These are phyloP conservation scores for Mystacornis crossleyi DNA, from an alignment of 2,113 vertebrate species.

Conservation along the genomic window DNA sequence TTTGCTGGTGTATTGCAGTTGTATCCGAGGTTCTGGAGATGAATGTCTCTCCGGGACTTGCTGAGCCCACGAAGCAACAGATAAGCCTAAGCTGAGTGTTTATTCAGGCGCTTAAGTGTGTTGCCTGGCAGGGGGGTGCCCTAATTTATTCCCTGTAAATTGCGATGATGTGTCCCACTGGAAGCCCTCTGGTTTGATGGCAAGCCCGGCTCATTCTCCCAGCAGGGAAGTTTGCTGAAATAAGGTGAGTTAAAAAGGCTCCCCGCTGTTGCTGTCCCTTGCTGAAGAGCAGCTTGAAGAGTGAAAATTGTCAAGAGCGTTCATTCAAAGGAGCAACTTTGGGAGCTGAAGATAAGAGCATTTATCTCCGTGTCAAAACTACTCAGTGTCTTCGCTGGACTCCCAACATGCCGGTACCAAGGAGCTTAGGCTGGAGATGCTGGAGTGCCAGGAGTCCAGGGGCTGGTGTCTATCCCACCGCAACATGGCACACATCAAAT, in stretches of 20 bases:
- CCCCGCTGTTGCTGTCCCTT: neutral
- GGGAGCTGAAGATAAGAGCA: slow-evolving; percentile 31
- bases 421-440: neutral
- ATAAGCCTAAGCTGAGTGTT: neutral
- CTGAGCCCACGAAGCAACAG: neutral
- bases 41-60: neutral
- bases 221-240: neutral
- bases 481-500: slow-evolving; percentile 8
- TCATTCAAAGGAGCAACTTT: neutral
- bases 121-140: neutral
- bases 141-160: neutral
- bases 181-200: neutral
- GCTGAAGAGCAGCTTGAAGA: neutral
- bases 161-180: neutral
- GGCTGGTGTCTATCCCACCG: neutral
- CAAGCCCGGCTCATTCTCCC: neutral
- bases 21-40: neutral
- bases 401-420: neutral
- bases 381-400: neutral
- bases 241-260: neutral
- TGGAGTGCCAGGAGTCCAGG: neutral
- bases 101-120: neutral
- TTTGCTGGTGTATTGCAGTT: neutral
- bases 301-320: neutral
- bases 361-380: slow-evolving; percentile 32